phyloP scores from a whole-genome alignment of 2,888 invertebrate genomes.

The Nyleta sp. region DNA sequence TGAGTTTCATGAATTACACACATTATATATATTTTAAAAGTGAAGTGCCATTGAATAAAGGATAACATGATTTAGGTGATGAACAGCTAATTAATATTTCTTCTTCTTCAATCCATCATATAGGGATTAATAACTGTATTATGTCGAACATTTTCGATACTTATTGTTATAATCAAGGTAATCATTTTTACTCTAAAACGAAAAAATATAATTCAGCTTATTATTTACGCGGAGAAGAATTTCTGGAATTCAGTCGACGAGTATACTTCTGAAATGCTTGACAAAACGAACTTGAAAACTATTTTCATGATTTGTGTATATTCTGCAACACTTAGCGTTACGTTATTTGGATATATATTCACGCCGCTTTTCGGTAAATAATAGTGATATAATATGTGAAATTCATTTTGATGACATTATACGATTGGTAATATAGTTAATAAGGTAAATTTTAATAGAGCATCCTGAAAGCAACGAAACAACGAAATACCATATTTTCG shows the following conservation, averaged over 20 bases:
- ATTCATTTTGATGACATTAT: no score
- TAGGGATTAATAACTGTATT: slow-evolving; percentile 33
- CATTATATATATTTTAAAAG: no score
- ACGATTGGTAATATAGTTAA: no score
- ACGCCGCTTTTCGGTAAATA: slow-evolving; percentile 52
- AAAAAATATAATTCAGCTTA: slow-evolving; percentile 39
- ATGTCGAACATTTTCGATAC: slow-evolving; percentile 50
- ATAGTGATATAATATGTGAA: slow-evolving; percentile 1
- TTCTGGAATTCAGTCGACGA: slow-evolving; percentile 45
- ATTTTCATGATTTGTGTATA: slow-evolving; percentile 27
- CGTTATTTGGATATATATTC: slow-evolving; percentile 51
- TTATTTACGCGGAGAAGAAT: slow-evolving; percentile 36
- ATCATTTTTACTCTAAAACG: slow-evolving; percentile 32
- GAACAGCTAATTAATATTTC: neutral
- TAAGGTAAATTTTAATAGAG: no score
- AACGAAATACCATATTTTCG: slow-evolving; percentile 38
- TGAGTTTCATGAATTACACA: no score
- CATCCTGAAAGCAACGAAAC: slow-evolving; percentile 10
- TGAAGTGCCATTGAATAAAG: neutral
- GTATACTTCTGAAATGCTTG: slow-evolving; percentile 29
- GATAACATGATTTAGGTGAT: neutral
- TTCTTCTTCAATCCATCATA: neutral
- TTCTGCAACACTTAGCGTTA: slow-evolving; percentile 29
- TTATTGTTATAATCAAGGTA: slow-evolving; percentile 47
- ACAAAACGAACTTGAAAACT: slow-evolving; percentile 16